Evolutionary conservation across 2,888 invertebrate species (phyloP).

Genomic region (Caenorhabditis plicata): DNA sequence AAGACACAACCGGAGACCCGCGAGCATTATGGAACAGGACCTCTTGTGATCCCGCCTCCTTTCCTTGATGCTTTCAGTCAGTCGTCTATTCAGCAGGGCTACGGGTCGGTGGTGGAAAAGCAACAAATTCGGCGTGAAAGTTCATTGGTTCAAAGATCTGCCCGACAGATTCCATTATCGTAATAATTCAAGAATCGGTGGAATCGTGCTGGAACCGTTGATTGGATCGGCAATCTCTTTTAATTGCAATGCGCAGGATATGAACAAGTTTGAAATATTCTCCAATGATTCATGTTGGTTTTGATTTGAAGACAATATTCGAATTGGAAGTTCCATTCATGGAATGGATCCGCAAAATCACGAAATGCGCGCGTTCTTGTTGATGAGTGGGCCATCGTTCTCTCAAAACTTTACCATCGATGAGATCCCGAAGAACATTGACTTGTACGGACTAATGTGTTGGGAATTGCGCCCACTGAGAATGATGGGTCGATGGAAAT

Average conservation of each 20-base stretch:
- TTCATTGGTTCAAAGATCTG: constrained; percentile 67
- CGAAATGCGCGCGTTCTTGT: constrained; percentile 49
- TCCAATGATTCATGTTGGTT: background rate
- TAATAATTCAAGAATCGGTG: constrained; percentile 69
- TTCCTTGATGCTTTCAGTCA: too few species aligned
- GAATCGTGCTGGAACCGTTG: constrained; percentile 69
- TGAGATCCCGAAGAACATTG: constrained; percentile 73
- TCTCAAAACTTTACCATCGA: constrained; percentile 65
- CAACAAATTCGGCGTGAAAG: constrained; percentile 35
- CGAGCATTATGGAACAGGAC: too few species aligned
- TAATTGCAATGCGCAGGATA: constrained; percentile 23
- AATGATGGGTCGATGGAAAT: constrained; percentile 64
- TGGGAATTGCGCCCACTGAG: constrained; percentile 70
- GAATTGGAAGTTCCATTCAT: constrained; percentile 43
- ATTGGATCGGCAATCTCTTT: constrained; percentile 45
- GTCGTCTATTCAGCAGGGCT: too few species aligned
- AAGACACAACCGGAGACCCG: too few species aligned
- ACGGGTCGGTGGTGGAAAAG: too few species aligned
- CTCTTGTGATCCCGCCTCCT: too few species aligned
- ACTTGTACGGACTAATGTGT: constrained; percentile 74
- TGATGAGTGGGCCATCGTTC: constrained; percentile 70
- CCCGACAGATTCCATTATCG: constrained; percentile 73
- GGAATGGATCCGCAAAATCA: constrained; percentile 37
- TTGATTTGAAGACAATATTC: constrained; percentile 13
- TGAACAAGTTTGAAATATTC: constrained; percentile 21